These are phyloP conservation scores for Agapornis canus DNA, from an alignment of 2,797 vertebrate species.

Conservation along the genomic window DNA sequence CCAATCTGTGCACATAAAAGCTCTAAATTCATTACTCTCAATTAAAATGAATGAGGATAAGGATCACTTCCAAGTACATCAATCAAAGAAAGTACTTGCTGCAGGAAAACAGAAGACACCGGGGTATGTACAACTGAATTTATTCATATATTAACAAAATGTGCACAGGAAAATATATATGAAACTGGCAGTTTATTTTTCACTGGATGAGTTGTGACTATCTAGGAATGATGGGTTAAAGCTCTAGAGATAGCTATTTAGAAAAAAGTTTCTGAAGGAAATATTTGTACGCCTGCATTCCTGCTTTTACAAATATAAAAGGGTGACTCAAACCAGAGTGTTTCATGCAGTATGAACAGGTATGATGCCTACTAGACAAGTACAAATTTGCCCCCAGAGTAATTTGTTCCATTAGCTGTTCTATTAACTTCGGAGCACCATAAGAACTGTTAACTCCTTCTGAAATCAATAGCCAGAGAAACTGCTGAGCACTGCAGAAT, in stretches of 20 bases:
- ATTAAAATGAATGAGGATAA: slow-evolving; percentile 73
- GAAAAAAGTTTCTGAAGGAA: background rate
- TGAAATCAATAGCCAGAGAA: background rate
- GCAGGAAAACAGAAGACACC: slow-evolving; percentile 68
- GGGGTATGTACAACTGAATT: slow-evolving; percentile 38
- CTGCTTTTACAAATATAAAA: background rate
- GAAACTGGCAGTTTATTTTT: slow-evolving; percentile 11
- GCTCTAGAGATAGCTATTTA: background rate
- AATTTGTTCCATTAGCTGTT: background rate
- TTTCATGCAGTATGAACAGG: background rate
- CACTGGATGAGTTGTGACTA: background rate
- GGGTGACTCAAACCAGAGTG: background rate
- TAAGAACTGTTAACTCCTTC: background rate
- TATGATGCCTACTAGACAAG: background rate
- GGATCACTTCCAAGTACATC: slow-evolving; percentile 66
- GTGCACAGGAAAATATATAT: background rate
- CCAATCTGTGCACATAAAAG: slow-evolving; percentile 64
- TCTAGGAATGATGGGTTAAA: background rate
- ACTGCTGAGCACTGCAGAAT: background rate
- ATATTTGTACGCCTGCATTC: background rate
- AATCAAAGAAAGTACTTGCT: slow-evolving; percentile 66
- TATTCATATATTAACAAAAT: slow-evolving; percentile 31
- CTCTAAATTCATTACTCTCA: slow-evolving; percentile 71
- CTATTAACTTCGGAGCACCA: background rate
- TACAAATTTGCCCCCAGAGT: background rate